Conservation (phyloP, 2,888 invertebrate species). For the Cristatella mucedo region DNA sequence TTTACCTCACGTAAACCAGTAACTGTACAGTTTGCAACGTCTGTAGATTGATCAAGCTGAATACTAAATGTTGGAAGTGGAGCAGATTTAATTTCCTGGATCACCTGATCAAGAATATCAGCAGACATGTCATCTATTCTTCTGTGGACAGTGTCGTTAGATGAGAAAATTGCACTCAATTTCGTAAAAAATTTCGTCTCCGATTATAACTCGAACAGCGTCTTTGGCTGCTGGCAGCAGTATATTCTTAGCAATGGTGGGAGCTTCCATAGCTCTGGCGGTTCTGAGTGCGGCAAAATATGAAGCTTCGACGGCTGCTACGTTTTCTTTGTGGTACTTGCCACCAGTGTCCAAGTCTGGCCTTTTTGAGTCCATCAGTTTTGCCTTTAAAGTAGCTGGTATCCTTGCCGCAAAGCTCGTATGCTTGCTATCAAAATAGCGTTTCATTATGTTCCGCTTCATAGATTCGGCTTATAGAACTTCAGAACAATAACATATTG, state of each 20-base stretch:
- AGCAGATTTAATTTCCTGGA: conserved; percentile 6
- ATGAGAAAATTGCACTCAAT: conserved; percentile 7
- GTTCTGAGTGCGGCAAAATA: neutral
- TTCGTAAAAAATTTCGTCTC: conserved; percentile 9
- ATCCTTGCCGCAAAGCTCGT: too few relatives aligned
- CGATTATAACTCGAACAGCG: conserved; percentile 6
- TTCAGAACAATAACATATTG: too few relatives aligned
- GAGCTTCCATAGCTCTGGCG: conserved; percentile 3
- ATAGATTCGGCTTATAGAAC: too few relatives aligned
- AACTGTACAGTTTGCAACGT: conserved; percentile 7
- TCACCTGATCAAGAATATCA: conserved; percentile 10
- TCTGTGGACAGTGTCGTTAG: conserved; percentile 10
- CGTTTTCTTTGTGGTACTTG: too few relatives aligned
- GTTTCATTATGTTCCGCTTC: too few relatives aligned
- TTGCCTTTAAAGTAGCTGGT: too few relatives aligned
- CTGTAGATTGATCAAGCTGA: conserved; percentile 11
- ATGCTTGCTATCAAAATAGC: too few relatives aligned
- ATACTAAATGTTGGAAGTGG: conserved; percentile 7
- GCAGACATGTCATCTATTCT: conserved; percentile 10
- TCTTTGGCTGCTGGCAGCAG: conserved; percentile 6
- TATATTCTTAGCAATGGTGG: conserved; percentile 5
- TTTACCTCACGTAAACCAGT: conserved; percentile 4
- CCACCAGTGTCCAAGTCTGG: too few relatives aligned
- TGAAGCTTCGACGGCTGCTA: conserved; percentile 1
- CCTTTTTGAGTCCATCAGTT: too few relatives aligned